These are phyloP conservation scores for Oedothorax gibbosus DNA, from an alignment of 1,140 invertebrate genomes.

Conservation along the genomic window DNA sequence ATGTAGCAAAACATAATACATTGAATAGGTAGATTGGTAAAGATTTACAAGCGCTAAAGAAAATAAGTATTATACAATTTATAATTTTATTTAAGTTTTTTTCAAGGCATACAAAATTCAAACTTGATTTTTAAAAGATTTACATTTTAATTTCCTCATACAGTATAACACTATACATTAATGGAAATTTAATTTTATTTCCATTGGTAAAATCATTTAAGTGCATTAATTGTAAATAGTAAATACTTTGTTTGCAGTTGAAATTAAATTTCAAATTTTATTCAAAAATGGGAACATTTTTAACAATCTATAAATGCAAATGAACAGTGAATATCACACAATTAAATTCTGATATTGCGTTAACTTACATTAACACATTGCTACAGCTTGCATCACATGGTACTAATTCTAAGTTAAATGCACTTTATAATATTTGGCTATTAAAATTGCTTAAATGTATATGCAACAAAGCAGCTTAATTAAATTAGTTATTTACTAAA, in stretches of 20 bases:
- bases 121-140: no score
- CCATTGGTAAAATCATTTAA: neutral
- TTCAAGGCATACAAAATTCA: no score
- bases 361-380: neutral
- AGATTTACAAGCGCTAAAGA: no score
- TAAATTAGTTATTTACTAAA: slow-evolving; percentile 1
- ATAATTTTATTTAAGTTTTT: no score
- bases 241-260: neutral
- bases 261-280: neutral
- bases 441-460: neutral
- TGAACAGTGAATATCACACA: neutral
- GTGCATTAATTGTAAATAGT: neutral
- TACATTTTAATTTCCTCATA: no score
- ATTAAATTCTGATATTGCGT: neutral
- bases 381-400: neutral
- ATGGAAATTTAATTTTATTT: neutral
- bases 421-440: neutral
- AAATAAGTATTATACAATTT: no score
- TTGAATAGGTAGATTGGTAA: no score
- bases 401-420: neutral
- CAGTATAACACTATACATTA: neutral
- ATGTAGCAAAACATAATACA: no score
- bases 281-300: neutral
- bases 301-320: neutral
- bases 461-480: neutral